These are phyloP conservation scores for Archivesica marissinica DNA, from an alignment of 1,140 invertebrate genomes.

Conservation along the genomic window DNA sequence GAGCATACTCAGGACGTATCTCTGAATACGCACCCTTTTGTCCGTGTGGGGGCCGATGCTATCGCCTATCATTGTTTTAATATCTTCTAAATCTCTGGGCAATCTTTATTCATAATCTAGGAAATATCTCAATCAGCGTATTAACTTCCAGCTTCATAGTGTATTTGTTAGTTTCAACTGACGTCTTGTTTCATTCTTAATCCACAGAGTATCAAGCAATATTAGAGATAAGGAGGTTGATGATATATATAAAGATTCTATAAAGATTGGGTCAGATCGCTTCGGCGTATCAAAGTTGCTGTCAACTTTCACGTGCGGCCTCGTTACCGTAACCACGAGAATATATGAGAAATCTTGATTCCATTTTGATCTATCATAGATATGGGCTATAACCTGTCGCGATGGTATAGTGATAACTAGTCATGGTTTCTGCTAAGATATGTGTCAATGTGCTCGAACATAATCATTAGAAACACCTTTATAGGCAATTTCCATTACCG, in stretches of 20 bases:
- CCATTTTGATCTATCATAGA: constrained; percentile 42
- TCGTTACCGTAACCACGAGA: constrained; percentile 33
- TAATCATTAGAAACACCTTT: not conserved
- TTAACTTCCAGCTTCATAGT: constrained; percentile 40
- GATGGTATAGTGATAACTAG: not conserved
- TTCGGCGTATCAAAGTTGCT: constrained; percentile 37
- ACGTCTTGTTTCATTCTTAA: constrained; percentile 58
- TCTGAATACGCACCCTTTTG: constrained; percentile 17
- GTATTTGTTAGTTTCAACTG: constrained; percentile 58
- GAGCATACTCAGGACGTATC: constrained; percentile 14
- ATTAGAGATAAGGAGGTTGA: constrained; percentile 60
- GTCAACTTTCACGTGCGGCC: constrained; percentile 38
- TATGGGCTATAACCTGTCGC: constrained; percentile 55
- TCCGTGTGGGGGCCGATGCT: constrained; percentile 41
- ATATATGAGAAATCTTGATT: constrained; percentile 39
- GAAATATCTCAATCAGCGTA: constrained; percentile 33
- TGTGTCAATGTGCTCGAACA: not conserved
- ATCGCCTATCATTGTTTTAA: constrained; percentile 62
- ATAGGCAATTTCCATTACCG: not conserved
- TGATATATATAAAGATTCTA: constrained; percentile 61
- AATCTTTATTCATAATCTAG: constrained; percentile 13
- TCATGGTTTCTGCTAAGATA: not conserved
- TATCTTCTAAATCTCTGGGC: constrained; percentile 36
- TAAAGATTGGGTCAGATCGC: constrained; percentile 63
- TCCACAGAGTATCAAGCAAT: constrained; percentile 60